A percentile compares a stretch with the other conserved stretches of the same genome.
phyloP scores from a whole-genome alignment of 2,113 vertebrate genomes.

The Maccullochella peelii region DNA sequence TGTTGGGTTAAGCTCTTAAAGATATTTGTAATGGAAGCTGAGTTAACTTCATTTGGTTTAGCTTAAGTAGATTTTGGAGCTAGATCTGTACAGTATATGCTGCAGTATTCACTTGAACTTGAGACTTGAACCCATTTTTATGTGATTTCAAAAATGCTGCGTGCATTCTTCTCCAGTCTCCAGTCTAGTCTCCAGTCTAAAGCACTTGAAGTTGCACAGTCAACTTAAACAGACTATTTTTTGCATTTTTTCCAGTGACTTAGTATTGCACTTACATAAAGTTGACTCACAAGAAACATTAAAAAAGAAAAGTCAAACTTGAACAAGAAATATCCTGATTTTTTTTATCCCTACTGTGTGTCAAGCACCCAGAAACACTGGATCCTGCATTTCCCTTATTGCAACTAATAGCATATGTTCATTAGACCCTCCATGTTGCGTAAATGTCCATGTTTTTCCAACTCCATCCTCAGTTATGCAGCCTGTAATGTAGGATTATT shows the following conservation, averaged over 20 bases:
- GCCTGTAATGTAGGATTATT: not conserved
- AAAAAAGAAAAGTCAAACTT: not conserved
- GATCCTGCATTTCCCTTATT: not conserved
- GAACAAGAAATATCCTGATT: not conserved
- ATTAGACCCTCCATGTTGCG: no score
- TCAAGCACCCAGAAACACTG: not conserved
- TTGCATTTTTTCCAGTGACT: not conserved
- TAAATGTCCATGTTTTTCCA: not conserved
- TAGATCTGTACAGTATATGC: not conserved
- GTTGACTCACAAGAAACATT: not conserved
- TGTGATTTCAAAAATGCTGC: no score
- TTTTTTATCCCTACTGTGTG: not conserved
- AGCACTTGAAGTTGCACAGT: not conserved
- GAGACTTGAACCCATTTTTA: no score
- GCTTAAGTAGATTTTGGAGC: not conserved
- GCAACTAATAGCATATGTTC: no score
- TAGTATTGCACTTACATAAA: not conserved
- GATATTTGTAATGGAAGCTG: not conserved
- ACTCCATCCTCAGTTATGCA: not conserved
- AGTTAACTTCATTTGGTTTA: not conserved
- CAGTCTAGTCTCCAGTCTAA: not conserved
- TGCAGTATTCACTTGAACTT: not conserved
- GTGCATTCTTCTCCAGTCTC: no score
- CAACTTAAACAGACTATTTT: not conserved
- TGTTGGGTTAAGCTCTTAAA: not conserved